phyloP scores from a whole-genome alignment of 2,888 invertebrate genomes.

The Cerastoderma edule region DNA sequence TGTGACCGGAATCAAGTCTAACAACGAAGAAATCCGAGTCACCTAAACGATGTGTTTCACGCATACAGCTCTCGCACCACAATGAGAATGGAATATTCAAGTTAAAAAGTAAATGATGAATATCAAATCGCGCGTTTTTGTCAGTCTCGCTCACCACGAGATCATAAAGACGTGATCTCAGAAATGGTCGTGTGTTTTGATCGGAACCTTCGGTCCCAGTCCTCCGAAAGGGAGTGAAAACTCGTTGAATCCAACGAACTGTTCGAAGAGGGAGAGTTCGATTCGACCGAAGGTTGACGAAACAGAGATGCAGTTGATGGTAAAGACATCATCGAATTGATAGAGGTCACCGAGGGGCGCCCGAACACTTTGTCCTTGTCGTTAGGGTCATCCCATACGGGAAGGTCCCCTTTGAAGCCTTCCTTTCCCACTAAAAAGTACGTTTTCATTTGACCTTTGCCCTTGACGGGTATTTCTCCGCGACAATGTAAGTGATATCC shows the following conservation, averaged over 20 bases:
- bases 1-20: too few species aligned
- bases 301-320: constrained; percentile 31
- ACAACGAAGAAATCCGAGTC: too few species aligned
- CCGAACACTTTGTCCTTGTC: constrained; percentile 13
- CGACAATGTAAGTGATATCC: constrained; percentile 72
- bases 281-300: constrained; percentile 16
- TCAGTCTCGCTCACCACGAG: too few species aligned
- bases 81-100: too few species aligned
- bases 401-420: constrained; percentile 71
- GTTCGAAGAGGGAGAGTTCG: constrained; percentile 27
- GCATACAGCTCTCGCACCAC: too few species aligned
- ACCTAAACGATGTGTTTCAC: too few species aligned
- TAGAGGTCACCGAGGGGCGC: constrained; percentile 38
- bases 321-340: constrained; percentile 37
- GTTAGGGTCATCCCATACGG: constrained; percentile 51
- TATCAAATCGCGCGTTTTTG: not conserved
- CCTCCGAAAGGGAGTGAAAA: constrained; percentile 28
- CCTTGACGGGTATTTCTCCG: constrained; percentile 92
- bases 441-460: constrained; percentile 96
- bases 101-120: not conserved
- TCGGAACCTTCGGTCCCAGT: constrained; percentile 43
- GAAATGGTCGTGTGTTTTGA: constrained; percentile 54
- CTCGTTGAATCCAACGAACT: constrained; percentile 11
- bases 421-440: constrained; percentile 88
- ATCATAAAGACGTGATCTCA: constrained; percentile 61